Evolutionary conservation across 30 jellyfish, hydroid and myxozoan genomes (phyloP).

Genomic region (Kudoa iwatai): DNA sequence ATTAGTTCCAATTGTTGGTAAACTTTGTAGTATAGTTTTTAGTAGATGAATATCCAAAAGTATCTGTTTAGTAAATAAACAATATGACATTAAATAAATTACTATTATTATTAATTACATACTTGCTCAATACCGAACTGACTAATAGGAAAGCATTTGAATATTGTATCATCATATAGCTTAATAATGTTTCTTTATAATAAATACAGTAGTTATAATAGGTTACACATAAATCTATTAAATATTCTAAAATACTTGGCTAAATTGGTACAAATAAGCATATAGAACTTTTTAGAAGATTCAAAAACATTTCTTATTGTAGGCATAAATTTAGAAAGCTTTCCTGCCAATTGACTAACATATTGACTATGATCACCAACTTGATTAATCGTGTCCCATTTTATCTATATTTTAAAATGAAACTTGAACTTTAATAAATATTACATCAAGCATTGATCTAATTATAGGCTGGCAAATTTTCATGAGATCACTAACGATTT

Average conservation of each 20-base stretch:
- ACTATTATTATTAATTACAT: background rate
- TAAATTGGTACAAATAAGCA: conserved; percentile 53
- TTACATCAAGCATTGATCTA: too few species aligned
- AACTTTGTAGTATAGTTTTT: conserved; percentile 30
- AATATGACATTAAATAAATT: too few species aligned
- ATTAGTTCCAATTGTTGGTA: conserved; percentile 37
- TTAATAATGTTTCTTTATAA: too few species aligned
- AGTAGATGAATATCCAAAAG: conserved; percentile 46
- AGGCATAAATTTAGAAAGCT: conserved; percentile 32
- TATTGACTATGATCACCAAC: conserved; percentile 91
- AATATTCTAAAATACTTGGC: conserved; percentile 22
- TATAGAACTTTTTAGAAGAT: conserved; percentile 57
- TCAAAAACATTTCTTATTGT: conserved; percentile 26
- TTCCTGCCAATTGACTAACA: conserved; percentile 46
- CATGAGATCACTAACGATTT: too few species aligned
- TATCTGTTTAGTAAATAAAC: conserved; percentile 5
- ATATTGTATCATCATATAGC: too few species aligned
- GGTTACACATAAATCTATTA: too few species aligned
- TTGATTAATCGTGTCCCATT: conserved; percentile 75
- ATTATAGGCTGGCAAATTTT: too few species aligned
- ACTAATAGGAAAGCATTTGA: conserved; percentile 55
- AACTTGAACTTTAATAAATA: too few species aligned
- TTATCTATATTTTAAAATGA: conserved; percentile 8
- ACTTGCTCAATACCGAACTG: conserved; percentile 91
- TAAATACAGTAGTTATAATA: too few species aligned